phyloP scores from a whole-genome alignment of 2,113 vertebrate genomes.

The Arenaria interpres region DNA sequence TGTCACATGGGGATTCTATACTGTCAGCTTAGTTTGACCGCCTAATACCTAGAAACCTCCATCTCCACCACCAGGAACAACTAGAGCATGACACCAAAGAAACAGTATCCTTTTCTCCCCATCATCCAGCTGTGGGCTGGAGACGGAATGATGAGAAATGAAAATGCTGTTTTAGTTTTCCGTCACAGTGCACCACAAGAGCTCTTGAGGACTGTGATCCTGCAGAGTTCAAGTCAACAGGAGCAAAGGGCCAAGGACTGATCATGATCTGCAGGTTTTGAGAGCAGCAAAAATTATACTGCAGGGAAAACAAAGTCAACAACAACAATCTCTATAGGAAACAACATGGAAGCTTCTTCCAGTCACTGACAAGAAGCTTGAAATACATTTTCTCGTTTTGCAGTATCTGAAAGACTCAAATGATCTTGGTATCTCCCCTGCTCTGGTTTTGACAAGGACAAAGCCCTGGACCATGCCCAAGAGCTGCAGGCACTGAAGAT shows the following conservation, averaged over 20 bases:
- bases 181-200: neutral
- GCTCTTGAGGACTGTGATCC: neutral
- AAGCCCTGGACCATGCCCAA: slow-evolving; percentile 20
- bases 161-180: neutral
- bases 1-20: neutral
- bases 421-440: neutral
- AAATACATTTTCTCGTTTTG: neutral
- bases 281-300: neutral
- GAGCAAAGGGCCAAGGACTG: neutral
- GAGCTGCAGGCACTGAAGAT: neutral
- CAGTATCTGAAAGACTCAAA: neutral
- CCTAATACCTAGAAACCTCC: neutral
- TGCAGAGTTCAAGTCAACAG: neutral
- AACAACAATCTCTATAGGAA: neutral
- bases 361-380: neutral
- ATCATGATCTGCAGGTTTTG: neutral
- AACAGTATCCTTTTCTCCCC: neutral
- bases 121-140: neutral
- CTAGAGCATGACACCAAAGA: neutral
- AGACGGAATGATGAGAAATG: neutral
- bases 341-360: neutral
- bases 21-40: neutral
- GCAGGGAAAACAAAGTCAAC: neutral
- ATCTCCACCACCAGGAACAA: neutral
- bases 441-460: slow-evolving; percentile 1